Evolutionary conservation across 2,113 vertebrate species (phyloP).

Genomic region (Ciconia stormi): DNA sequence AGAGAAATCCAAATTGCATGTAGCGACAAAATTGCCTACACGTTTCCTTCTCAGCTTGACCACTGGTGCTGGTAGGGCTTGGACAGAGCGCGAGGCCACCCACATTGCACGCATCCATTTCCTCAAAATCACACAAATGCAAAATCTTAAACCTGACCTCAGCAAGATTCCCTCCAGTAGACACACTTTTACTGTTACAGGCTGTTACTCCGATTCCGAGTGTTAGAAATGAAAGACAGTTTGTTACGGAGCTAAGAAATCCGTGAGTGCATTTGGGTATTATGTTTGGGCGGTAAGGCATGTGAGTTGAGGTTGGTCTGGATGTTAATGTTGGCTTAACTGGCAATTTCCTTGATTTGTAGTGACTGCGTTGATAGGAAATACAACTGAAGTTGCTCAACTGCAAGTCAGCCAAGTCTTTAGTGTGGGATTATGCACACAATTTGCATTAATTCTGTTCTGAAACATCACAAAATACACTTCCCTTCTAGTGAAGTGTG

Average conservation of each 20-base stretch:
- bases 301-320: conserved; percentile 46
- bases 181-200: conserved; percentile 30
- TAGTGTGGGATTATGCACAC: conserved; percentile 54
- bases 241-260: conserved; percentile 49
- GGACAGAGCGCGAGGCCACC: background rate
- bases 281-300: conserved; percentile 56
- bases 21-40: background rate
- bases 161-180: conserved; percentile 49
- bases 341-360: conserved; percentile 64
- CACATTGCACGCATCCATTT: background rate
- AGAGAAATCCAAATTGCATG: background rate
- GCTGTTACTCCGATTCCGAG: background rate
- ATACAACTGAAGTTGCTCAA: conserved; percentile 50
- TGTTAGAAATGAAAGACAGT: conserved; percentile 26
- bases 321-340: conserved; percentile 67
- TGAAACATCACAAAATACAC: conserved; percentile 44
- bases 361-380: conserved; percentile 60
- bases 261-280: conserved; percentile 20
- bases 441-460: conserved; percentile 54
- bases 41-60: conserved; percentile 1
- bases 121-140: background rate
- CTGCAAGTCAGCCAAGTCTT: conserved; percentile 48
- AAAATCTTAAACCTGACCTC: background rate
- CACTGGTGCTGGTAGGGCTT: background rate
- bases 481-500: conserved; percentile 50